phyloP scores from a whole-genome alignment of 2,888 invertebrate species.

The Corythucha ciliata region DNA sequence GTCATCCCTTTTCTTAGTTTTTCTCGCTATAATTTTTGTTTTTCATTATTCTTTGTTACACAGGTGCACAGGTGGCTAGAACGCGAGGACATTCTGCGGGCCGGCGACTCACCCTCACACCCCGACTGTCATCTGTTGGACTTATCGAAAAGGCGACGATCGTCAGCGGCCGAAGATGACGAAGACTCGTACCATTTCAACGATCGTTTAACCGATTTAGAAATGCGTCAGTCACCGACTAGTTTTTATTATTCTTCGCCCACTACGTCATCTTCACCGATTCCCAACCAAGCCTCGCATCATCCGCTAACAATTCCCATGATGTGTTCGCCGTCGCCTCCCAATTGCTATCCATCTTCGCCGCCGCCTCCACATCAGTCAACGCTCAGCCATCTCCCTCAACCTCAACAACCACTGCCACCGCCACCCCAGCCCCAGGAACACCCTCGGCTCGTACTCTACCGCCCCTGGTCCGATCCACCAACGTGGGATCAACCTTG shows the following conservation, averaged over 20 bases:
- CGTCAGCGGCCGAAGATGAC: too few relatives aligned
- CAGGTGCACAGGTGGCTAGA: constrained; percentile 48
- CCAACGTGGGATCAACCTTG: constrained; percentile 16
- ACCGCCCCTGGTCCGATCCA: constrained; percentile 19
- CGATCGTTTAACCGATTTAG: too few relatives aligned
- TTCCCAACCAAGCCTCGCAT: background rate
- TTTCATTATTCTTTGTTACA: too few relatives aligned
- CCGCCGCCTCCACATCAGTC: constrained; percentile 19
- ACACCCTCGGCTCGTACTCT: too few relatives aligned
- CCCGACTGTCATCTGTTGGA: background rate
- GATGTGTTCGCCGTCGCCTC: constrained; percentile 2
- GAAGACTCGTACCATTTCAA: too few relatives aligned
- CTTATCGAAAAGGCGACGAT: too few relatives aligned
- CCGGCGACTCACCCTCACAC: constrained; percentile 36
- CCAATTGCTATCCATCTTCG: constrained; percentile 39
- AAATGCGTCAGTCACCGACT: too few relatives aligned
- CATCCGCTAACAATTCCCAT: background rate
- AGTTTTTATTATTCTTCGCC: too few relatives aligned
- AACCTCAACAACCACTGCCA: constrained; percentile 21
- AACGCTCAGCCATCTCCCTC: constrained; percentile 24
- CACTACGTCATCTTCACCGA: background rate
- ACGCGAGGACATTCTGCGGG: constrained; percentile 42
- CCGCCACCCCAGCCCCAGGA: constrained; percentile 20
- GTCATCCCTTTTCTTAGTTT: too few relatives aligned
- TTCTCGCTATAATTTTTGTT: too few relatives aligned